These are phyloP conservation scores for Larimichthys polyactis DNA, from an alignment of 2,113 vertebrate genomes.

Conservation along the genomic window DNA sequence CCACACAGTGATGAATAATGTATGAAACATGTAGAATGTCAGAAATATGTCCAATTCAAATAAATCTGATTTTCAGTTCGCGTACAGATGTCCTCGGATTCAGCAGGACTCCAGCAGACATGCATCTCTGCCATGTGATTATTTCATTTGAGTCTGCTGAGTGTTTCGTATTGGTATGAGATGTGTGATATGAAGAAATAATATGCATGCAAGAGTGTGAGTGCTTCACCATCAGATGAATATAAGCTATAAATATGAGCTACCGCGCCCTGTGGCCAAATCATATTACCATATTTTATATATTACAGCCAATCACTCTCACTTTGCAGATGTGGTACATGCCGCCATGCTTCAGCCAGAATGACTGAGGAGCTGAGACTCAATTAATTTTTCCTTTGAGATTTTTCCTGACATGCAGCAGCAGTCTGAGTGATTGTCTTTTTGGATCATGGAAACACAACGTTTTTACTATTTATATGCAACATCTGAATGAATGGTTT, in stretches of 20 bases:
- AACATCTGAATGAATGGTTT: neutral
- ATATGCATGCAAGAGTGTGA: neutral
- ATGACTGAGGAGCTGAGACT: neutral
- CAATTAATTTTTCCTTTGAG: neutral
- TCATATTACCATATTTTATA: slow-evolving; percentile 1
- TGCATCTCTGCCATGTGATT: neutral
- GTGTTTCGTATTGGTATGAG: neutral
- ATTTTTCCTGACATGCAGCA: neutral
- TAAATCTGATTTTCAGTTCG: neutral
- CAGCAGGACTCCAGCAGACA: neutral
- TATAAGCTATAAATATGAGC: slow-evolving; percentile 11
- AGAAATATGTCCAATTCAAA: neutral
- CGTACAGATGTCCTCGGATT: neutral
- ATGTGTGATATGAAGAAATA: neutral
- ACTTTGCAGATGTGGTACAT: neutral
- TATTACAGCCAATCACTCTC: neutral
- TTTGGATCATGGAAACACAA: neutral
- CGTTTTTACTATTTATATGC: neutral
- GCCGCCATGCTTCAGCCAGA: neutral
- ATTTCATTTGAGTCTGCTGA: neutral
- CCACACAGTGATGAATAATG: neutral
- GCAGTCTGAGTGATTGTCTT: neutral
- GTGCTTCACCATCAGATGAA: neutral
- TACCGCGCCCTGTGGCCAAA: slow-evolving; percentile 1
- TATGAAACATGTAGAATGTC: neutral